These are phyloP conservation scores for Hormiphora californensis DNA, from an alignment of 37 sponge, comb jelly and placozoan genomes.

Conservation along the genomic window DNA sequence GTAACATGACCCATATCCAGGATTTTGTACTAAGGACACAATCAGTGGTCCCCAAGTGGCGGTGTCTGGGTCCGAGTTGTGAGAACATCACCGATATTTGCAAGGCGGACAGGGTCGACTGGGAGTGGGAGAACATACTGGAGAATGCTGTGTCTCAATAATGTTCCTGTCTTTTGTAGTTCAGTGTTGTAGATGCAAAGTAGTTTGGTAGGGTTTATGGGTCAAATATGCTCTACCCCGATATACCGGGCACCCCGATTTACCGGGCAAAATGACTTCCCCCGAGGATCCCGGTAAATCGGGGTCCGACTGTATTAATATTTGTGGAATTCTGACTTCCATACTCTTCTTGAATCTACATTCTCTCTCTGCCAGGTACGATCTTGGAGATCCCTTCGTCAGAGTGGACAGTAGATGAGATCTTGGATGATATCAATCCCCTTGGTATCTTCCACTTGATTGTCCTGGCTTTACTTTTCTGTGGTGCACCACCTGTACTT, in stretches of 20 bases:
- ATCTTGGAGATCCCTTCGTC: not conserved
- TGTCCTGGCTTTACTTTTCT: not conserved
- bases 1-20: not conserved
- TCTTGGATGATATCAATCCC: not conserved
- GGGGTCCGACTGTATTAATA: no score
- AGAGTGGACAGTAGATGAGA: not conserved
- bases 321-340: no score
- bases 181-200: no score
- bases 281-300: no score
- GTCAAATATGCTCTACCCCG: no score
- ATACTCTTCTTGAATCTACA: no score
- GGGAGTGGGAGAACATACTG: not conserved
- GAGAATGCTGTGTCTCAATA: not conserved
- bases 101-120: not conserved
- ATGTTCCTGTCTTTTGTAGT: no score
- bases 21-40: not conserved
- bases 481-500: not conserved
- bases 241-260: no score
- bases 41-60: not conserved
- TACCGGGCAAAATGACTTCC: no score
- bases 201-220: no score
- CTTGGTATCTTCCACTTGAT: not conserved
- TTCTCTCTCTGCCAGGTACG: not conserved
- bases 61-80: not conserved
- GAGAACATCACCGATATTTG: not conserved